Percentiles rank a stretch among this genome's conserved stretches.
These are phyloP conservation scores for Pitangus sulphuratus DNA, from an alignment of 2,797 vertebrate species.

Conservation along the genomic window DNA sequence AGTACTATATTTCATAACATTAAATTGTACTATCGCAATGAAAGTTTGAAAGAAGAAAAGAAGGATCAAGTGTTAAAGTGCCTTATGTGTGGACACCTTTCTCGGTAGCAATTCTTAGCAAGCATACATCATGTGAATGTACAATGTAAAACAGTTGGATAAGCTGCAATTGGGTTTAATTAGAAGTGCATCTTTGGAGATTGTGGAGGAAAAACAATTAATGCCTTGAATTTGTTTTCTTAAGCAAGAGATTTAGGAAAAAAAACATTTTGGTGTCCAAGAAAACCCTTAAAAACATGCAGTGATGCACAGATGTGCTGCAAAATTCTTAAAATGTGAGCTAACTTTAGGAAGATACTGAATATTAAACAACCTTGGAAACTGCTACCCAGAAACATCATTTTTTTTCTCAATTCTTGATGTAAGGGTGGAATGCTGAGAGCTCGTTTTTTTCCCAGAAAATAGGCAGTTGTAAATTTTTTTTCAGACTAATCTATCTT, in stretches of 20 bases:
- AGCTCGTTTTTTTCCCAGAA: background rate
- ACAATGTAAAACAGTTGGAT: background rate
- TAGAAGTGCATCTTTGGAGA: background rate
- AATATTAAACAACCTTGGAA: slow-evolving; percentile 34
- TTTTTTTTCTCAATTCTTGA: background rate
- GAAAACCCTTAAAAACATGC: background rate
- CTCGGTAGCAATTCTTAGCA: background rate
- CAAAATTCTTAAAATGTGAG: slow-evolving; percentile 29
- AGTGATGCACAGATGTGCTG: background rate
- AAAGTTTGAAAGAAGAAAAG: background rate
- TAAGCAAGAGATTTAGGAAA: background rate
- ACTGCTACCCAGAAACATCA: background rate
- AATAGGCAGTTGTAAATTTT: background rate
- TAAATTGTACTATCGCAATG: background rate
- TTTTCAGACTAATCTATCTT: background rate
- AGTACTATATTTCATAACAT: background rate
- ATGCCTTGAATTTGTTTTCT: background rate
- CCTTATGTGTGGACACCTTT: background rate
- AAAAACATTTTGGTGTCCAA: background rate
- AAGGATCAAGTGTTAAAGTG: background rate
- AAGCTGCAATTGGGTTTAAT: background rate
- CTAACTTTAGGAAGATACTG: background rate
- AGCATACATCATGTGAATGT: accelerated
- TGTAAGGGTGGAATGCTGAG: background rate
- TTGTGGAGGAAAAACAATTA: background rate